A percentile compares a stretch with the other conserved stretches of the same genome.
These are phyloP conservation scores for Ornithorhynchus anatinus DNA, from an alignment of 2,113 vertebrate genomes.

Conservation along the genomic window DNA sequence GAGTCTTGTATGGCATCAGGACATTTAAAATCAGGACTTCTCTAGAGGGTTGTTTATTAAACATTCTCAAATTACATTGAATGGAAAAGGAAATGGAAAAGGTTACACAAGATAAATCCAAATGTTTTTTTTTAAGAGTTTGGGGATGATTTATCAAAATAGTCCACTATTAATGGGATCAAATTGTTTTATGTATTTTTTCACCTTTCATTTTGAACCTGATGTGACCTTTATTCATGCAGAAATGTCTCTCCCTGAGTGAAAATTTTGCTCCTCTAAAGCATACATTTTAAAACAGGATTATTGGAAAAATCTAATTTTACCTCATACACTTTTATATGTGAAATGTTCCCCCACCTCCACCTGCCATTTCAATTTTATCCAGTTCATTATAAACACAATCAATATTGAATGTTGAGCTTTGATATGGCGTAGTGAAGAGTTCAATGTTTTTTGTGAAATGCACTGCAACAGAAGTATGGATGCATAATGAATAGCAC, in stretches of 20 bases:
- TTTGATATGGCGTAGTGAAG: neutral
- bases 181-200: neutral
- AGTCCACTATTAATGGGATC: neutral
- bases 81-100: neutral
- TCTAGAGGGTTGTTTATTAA: too few relatives aligned
- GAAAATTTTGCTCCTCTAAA: neutral
- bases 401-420: neutral
- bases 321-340: neutral
- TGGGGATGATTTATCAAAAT: neutral
- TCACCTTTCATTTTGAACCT: neutral
- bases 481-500: neutral
- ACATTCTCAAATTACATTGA: too few relatives aligned
- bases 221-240: neutral
- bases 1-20: too few relatives aligned
- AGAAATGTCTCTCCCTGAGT: neutral
- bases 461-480: neutral
- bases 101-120: too few relatives aligned
- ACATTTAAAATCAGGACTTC: too few relatives aligned
- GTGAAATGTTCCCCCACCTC: neutral
- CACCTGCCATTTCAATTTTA: neutral
- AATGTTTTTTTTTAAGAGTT: too few relatives aligned
- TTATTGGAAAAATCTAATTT: neutral
- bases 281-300: neutral
- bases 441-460: neutral
- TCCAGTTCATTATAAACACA: neutral